These are phyloP conservation scores for Microctonus brassicae DNA, from an alignment of 2,888 invertebrate genomes.

Conservation along the genomic window DNA sequence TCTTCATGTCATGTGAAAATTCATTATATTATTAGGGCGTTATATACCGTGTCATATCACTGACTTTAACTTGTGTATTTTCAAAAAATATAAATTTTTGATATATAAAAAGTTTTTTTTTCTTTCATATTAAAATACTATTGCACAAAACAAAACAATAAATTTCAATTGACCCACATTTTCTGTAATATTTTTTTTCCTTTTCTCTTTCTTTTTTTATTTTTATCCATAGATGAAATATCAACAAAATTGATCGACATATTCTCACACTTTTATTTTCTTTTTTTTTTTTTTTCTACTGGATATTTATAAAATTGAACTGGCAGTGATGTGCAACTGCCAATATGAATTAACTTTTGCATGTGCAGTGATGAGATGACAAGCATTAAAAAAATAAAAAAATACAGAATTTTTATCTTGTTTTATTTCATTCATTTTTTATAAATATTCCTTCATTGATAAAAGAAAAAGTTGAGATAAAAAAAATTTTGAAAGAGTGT, in stretches of 20 bases:
- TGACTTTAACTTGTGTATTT: neutral
- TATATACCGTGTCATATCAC: neutral
- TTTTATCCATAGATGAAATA: neutral
- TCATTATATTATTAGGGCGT: slow-evolving; percentile 13
- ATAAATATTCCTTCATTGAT: neutral
- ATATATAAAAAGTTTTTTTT: neutral
- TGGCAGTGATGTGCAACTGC: neutral
- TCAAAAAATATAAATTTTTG: neutral
- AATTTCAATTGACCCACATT: neutral
- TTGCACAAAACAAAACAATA: neutral
- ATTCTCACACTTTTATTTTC: neutral
- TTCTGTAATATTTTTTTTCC: neutral
- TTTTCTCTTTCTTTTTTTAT: neutral
- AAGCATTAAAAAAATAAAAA: neutral
- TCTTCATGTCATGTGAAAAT: slow-evolving; percentile 18
- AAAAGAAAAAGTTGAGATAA: slow-evolving; percentile 13
- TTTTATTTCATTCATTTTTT: neutral
- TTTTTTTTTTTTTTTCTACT: neutral
- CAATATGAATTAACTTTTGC: neutral
- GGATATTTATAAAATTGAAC: neutral
- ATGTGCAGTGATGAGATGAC: neutral
- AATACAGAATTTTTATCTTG: neutral
- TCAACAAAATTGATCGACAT: neutral
- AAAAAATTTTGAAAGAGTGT: slow-evolving; percentile 19
- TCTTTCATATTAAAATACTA: neutral